phyloP scores from a whole-genome alignment of 1,140 invertebrate genomes.

The Cydia amplana region DNA sequence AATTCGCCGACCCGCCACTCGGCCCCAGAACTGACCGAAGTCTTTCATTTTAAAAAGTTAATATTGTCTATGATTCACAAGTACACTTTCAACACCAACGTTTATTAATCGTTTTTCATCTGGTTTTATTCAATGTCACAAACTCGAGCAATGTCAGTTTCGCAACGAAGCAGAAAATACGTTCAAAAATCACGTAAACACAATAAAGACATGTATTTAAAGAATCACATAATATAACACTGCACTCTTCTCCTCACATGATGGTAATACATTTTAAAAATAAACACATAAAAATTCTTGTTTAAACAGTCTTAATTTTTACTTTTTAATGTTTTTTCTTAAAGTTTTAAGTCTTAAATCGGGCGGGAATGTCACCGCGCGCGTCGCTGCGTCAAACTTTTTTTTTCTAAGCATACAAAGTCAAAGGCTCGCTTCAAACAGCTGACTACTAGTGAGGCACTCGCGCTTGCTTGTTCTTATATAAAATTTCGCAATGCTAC shows the following conservation, averaged over 20 bases:
- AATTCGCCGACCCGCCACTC: slow-evolving; percentile 74
- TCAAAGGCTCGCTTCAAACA: not conserved
- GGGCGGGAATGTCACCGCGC: not conserved
- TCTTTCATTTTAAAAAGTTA: slow-evolving; percentile 79
- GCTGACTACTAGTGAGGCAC: slow-evolving; percentile 23
- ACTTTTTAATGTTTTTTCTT: not conserved
- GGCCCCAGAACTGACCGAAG: slow-evolving; percentile 79
- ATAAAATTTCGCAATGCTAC: slow-evolving; percentile 24
- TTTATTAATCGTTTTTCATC: not conserved
- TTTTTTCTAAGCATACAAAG: slow-evolving; percentile 30
- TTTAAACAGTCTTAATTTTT: not conserved
- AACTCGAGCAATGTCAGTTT: slow-evolving; percentile 17
- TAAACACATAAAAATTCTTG: not conserved
- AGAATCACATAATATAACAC: slow-evolving; percentile 7
- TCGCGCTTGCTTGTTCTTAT: not conserved
- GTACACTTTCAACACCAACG: not conserved
- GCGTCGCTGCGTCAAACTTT: not conserved
- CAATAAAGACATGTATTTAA: not conserved
- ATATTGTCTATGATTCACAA: not conserved
- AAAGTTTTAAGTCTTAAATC: not conserved
- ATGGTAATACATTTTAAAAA: slow-evolving; percentile 8
- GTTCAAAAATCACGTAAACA: slow-evolving; percentile 24
- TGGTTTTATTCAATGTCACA: not conserved
- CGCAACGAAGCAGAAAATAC: not conserved
- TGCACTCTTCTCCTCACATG: slow-evolving; percentile 20